These are phyloP conservation scores for Apogon hyalosoma DNA, from an alignment of 2,797 vertebrate genomes.

Conservation along the genomic window DNA sequence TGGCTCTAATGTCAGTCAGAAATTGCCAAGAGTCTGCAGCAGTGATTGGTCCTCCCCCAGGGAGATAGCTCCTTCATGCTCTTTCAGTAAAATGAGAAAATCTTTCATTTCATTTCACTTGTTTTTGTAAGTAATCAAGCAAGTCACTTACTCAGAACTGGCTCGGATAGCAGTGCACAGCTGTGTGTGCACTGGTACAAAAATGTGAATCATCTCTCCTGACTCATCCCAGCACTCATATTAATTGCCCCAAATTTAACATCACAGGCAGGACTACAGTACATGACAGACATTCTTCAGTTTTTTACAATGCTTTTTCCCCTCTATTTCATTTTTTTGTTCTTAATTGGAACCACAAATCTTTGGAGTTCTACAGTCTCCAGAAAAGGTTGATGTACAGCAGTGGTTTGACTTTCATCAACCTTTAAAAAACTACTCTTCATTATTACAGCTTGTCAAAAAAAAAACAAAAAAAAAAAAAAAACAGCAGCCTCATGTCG, in stretches of 20 bases:
- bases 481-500: slow-evolving; percentile 4
- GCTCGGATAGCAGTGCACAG: slow-evolving; percentile 38
- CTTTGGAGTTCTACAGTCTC: background rate
- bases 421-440: slow-evolving; percentile 5
- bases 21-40: slow-evolving; percentile 51
- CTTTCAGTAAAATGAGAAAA: slow-evolving; percentile 53
- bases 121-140: slow-evolving; percentile 55
- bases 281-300: slow-evolving; percentile 5
- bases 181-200: slow-evolving; percentile 41
- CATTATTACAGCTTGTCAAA: slow-evolving; percentile 18
- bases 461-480: too few relatives aligned
- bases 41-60: slow-evolving; percentile 50
- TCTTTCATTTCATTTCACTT: slow-evolving; percentile 61
- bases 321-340: background rate
- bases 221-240: slow-evolving; percentile 34
- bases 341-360: slow-evolving; percentile 4
- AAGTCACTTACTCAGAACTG: slow-evolving; percentile 38
- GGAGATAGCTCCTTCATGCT: slow-evolving; percentile 43
- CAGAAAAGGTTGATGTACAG: slow-evolving; percentile 9
- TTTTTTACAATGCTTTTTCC: slow-evolving; percentile 1
- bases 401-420: slow-evolving; percentile 5
- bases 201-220: slow-evolving; percentile 39
- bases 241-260: slow-evolving; percentile 38
- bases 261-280: slow-evolving; percentile 26
- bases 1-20: slow-evolving; percentile 47